These are phyloP conservation scores for Apaloderma vittatum DNA, from an alignment of 2,113 vertebrate genomes.

Conservation along the genomic window DNA sequence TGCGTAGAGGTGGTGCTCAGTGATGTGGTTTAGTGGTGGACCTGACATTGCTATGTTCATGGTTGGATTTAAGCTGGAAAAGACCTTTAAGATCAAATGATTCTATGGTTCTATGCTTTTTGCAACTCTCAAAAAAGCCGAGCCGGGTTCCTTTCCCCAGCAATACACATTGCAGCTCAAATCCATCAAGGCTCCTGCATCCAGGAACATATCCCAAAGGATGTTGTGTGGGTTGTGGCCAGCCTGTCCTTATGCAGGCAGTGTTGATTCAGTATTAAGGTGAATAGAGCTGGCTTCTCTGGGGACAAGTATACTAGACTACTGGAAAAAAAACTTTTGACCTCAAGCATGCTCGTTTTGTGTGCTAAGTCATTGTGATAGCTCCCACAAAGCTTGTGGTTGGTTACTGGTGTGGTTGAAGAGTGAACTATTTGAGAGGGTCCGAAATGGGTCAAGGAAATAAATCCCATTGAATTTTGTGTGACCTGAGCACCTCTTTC, in stretches of 20 bases:
- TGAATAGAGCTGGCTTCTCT: slow-evolving; percentile 22
- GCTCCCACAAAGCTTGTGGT: background rate
- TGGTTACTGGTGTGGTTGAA: background rate
- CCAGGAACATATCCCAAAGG: background rate
- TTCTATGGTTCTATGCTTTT: background rate
- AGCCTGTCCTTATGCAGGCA: background rate
- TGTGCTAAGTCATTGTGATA: background rate
- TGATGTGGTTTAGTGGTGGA: no score
- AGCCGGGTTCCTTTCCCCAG: background rate
- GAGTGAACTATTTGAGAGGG: background rate
- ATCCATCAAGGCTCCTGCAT: background rate
- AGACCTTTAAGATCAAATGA: no score
- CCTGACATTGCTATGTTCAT: no score
- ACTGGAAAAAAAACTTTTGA: slow-evolving; percentile 7
- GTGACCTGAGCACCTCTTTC: background rate
- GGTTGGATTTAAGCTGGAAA: no score
- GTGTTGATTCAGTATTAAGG: slow-evolving; percentile 64
- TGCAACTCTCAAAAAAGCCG: background rate
- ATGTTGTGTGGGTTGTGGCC: background rate
- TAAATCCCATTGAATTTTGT: background rate
- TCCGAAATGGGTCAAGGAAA: background rate
- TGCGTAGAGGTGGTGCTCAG: no score
- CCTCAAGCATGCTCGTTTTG: background rate
- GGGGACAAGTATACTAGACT: background rate
- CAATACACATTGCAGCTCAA: background rate